Evolutionary conservation across 2,888 invertebrate species (phyloP), one percentile per base, ranked within the genome.

Genomic region (Leucozona laternaria): DNA sequence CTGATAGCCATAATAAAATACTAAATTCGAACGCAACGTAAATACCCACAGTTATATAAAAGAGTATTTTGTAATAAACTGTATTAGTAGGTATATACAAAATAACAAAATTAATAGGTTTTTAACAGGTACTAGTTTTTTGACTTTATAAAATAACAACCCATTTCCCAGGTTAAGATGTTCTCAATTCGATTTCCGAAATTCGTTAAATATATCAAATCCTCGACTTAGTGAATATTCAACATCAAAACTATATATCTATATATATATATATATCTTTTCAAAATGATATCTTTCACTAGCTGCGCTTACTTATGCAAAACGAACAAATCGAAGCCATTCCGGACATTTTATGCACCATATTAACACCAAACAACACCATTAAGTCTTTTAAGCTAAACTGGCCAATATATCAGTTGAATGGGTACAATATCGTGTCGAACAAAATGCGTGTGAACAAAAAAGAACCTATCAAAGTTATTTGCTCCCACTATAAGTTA

Each of bases 371-470:
- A 34, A 66, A 66, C 48, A 28, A 31, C 48, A 34, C 45, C 31
- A 66, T 48, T 48, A 48, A 31, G 31, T 31, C 64, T 17, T 45
- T 43, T 31, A 25, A 28, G 25, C n/a, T n/a, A 28, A 64, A 28
- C 28, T 45, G 3, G 4, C 2, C 17, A 13, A 5, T 48, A 20
- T 11, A 34, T 20, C 13, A 10, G 15, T 28, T 6, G 17, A 60
- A 60, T 60, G 40, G 22, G n/a, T 40, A 50, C 15, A 31, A 22
- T 40, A 53, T 68, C 22, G 11, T 68, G 50, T 53, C 53, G 53
- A 25, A 68, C 68, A 25, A 50, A 68, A 53, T 68, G 68, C 68
- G 68, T 68, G 68, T 53, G 68, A 53, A 37, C 37, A 68, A 37
- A 34, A 68, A 68, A 53, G 22, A 68, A 48, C 66, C 66, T 66